Evolutionary conservation across 2,888 invertebrate genomes (phyloP).

Genomic region (Caenorhabditis imperialis): DNA sequence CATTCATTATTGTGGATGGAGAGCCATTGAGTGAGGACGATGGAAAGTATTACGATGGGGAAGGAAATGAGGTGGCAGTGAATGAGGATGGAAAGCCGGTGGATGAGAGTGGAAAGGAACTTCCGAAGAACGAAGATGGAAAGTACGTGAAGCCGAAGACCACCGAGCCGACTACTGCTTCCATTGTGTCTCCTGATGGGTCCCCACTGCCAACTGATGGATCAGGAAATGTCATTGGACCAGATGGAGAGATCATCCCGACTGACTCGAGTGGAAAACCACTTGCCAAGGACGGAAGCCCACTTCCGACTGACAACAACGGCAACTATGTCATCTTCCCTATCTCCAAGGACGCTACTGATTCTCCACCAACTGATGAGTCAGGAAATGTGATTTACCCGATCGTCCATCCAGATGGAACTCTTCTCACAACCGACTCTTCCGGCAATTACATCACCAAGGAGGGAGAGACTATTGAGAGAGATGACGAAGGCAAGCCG

Average conservation of each 20-base stretch:
- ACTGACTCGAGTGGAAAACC: conserved; percentile 48
- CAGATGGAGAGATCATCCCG: conserved; percentile 24
- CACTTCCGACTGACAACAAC: conserved; percentile 59
- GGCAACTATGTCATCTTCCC: conserved; percentile 55
- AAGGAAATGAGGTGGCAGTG: conserved; percentile 26
- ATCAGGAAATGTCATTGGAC: conserved; percentile 13
- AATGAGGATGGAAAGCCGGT: conserved; percentile 48
- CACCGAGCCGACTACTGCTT: background rate
- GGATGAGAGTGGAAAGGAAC: conserved; percentile 58
- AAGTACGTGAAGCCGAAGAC: conserved; percentile 37
- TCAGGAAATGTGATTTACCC: conserved; percentile 49
- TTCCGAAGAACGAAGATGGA: conserved; percentile 61
- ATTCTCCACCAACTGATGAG: conserved; percentile 37
- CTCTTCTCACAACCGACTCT: conserved; percentile 44
- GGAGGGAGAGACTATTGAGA: conserved; percentile 27
- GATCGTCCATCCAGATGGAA: conserved; percentile 16
- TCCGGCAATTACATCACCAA: conserved; percentile 42
- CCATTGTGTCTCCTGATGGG: conserved; percentile 16
- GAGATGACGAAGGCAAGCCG: conserved; percentile 33
- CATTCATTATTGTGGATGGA: conserved; percentile 57
- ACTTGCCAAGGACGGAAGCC: conserved; percentile 48
- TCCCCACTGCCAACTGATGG: conserved; percentile 46
- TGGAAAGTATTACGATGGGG: conserved; percentile 30
- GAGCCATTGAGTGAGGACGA: conserved; percentile 51
- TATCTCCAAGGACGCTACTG: conserved; percentile 1